Base-by-base conservation (phyloP, 2,797 vertebrate species). In the Vipera ursinii region DNA sequence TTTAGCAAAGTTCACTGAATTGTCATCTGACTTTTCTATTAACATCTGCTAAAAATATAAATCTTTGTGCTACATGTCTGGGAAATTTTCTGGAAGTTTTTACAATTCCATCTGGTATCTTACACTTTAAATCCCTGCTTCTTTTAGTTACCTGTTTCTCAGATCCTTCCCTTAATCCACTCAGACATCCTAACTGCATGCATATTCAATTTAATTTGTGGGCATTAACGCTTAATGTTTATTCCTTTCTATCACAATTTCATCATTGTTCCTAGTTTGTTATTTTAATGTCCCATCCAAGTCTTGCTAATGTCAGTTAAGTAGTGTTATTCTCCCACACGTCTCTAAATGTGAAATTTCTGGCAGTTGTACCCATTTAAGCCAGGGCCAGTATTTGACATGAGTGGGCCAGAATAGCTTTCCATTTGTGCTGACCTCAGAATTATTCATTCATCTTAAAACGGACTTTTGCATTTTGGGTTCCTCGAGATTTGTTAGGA, bases 1-100 rank as follows among this genome's bases (percentile, higher is more conserved):
- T 2, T 0, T 56, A 89, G 65, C 48, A 55, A 93, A 56, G 63
- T 90, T 92, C 91, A 94, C 65, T 22, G 55, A 94, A 91, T 85
- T 87, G 82, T 63, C 87, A 90, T 48, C 32, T 86, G 44, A 89
- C 28, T 20, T 88, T 88, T 93, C 55, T 91, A 91, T 87, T 88
- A 78, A 90, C n/a, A 65, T 28, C 85, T 55, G 61, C 24, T 88
- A 93, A 90, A 78, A 78, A 78, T 38, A 69, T 78, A 60, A 38
- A 78, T 44, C 20, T 78, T 78, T 78, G 17, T 87, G 10, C 38
- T 24, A 65, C 48, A 60, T n/a, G 32, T 17, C 13, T 9, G n/a
- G 91, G 63, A 63, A 86, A 53, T 65, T 59, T 88, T 78, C 55
- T 88, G 51, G 59, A 13, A 73, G 89, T 63, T 90, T 22, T 51